Conservation (phyloP, 2,888 invertebrate genomes). For the Orthosia cruda region DNA sequence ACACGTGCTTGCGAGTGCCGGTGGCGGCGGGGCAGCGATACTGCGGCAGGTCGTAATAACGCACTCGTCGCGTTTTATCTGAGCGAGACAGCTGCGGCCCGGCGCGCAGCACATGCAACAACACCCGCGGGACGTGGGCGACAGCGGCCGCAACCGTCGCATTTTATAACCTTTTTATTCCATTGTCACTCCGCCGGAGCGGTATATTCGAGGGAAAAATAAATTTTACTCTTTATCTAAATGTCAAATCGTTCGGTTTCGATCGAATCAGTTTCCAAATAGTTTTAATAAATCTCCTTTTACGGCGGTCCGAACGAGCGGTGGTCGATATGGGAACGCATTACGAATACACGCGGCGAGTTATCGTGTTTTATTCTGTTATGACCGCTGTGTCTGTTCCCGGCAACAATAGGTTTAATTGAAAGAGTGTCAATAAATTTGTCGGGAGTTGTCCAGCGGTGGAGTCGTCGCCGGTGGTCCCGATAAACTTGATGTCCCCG, state of each 20-base stretch:
- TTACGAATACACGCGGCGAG: slow-evolving; percentile 88
- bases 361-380: slow-evolving; percentile 91
- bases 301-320: slow-evolving; percentile 85
- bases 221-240: slow-evolving; percentile 92
- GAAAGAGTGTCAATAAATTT: slow-evolving; percentile 92
- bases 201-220: slow-evolving; percentile 88
- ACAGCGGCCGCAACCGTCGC: slow-evolving; percentile 85
- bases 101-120: slow-evolving; percentile 79
- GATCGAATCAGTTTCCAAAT: slow-evolving; percentile 92
- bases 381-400: slow-evolving; percentile 87
- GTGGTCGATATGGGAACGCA: slow-evolving; percentile 86
- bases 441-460: slow-evolving; percentile 81
- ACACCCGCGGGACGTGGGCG: slow-evolving; percentile 89
- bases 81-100: slow-evolving; percentile 81
- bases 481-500: slow-evolving; percentile 82
- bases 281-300: slow-evolving; percentile 92
- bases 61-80: slow-evolving; percentile 89
- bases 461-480: slow-evolving; percentile 89
- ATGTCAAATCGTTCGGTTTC: slow-evolving; percentile 92
- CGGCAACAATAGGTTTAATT: slow-evolving; percentile 91
- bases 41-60: slow-evolving; percentile 84
- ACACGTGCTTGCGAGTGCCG: slow-evolving; percentile 88
- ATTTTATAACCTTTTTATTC: slow-evolving; percentile 92
- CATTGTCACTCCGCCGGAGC: slow-evolving; percentile 89
- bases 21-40: slow-evolving; percentile 37